Base-by-base conservation (phyloP, 1,140 invertebrate genomes). In the Cherax quadricarinatus region DNA sequence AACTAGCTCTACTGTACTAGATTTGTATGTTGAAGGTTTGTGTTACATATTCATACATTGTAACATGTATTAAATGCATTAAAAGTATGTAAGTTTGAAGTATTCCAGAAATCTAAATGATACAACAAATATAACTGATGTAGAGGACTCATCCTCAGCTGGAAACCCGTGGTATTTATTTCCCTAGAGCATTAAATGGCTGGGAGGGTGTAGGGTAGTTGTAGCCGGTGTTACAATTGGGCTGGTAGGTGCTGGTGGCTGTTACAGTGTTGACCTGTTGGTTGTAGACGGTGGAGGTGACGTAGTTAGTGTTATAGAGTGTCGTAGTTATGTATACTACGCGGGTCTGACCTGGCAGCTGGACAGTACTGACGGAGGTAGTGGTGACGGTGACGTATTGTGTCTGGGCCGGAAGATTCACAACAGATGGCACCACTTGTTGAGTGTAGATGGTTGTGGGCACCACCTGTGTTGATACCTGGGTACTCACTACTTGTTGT, bases 271-370 rank as follows among this genome's bases (percentile, higher is more conserved):
- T 88, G 92, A 53, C 66, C 80, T 89, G 86, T 30, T 85, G 51
- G 79, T 80, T 80, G 57, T 41, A 86, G 9, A 81, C 79, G 4
- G 89, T 91, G 73, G 89, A 91, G 57, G 89, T 91, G 78, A 86
- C 83, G 30, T 91, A 86, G 84, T 91, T 91, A 30, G 89, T 91
- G 84, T 81, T 91, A 84, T 86, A 91, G 49, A 86, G 75, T 18
- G 84, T 86, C 7, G 51, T 86, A 62, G 92, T 93, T 24, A 73
- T 49, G 81, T 84, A 93, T 80, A 89, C 80, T 51, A 84, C 86
- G 49, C 78, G 83, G 57, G 81, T 85, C 79, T 75, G 79, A 21
- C 92, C 92, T 6, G 92, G 92, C 24, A 62, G 66, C 57, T 70
- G 78, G 70, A 89, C 80, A 75, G 88, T 90, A n/a, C 75, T 70